phyloP scores from a whole-genome alignment of 2,113 vertebrate genomes.

The Cyanoliseus patagonus region DNA sequence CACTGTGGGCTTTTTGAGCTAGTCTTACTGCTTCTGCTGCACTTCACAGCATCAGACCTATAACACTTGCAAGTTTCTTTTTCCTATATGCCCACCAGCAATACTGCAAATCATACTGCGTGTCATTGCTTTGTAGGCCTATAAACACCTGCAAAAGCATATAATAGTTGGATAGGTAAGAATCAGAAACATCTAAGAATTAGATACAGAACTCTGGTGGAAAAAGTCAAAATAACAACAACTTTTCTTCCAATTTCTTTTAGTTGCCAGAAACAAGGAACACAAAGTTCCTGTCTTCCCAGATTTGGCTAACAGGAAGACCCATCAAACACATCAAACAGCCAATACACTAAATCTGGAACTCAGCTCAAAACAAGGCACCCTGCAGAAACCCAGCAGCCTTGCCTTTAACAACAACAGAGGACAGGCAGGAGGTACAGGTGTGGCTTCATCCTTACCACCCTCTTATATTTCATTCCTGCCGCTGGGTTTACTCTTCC shows the following conservation, averaged over 20 bases:
- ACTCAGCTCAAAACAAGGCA: neutral
- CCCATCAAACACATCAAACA: neutral
- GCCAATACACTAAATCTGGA: neutral
- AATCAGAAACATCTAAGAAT: neutral
- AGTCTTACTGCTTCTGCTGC: neutral
- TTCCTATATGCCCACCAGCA: neutral
- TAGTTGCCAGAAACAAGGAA: neutral
- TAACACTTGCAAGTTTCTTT: neutral
- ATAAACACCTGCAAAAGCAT: neutral
- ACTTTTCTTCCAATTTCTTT: neutral
- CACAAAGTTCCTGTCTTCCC: neutral
- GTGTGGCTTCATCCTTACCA: neutral
- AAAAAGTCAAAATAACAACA: neutral
- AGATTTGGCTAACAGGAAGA: neutral
- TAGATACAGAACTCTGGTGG: neutral
- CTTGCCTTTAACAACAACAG: neutral
- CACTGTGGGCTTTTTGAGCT: rapidly evolving
- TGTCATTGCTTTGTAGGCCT: neutral
- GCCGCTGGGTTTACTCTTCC: neutral
- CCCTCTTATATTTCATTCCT: neutral
- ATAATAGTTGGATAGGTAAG: neutral
- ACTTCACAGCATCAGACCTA: neutral
- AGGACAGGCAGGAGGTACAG: neutral
- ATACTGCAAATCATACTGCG: neutral
- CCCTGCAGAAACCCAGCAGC: neutral